Evolutionary conservation across 2,797 vertebrate species (phyloP).

Genomic region (Chloroceryle amazona): DNA sequence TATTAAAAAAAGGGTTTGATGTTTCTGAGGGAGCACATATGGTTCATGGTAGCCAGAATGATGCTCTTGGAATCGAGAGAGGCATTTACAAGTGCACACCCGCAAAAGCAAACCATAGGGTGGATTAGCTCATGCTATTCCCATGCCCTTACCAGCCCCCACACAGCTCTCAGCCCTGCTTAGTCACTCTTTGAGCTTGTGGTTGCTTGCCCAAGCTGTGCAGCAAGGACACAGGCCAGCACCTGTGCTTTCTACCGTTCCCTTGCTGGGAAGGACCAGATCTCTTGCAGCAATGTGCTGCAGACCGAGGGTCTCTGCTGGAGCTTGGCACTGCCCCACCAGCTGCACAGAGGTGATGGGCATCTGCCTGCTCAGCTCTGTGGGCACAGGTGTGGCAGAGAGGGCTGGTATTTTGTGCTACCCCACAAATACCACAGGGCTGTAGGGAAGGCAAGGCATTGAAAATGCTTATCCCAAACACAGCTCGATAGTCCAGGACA

Average conservation of each 20-base stretch:
- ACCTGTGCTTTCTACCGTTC: accelerated
- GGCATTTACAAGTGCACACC: background rate
- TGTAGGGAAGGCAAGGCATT: background rate
- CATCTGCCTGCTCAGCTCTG: background rate
- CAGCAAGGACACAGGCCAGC: background rate
- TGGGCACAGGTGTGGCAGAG: background rate
- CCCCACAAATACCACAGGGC: background rate
- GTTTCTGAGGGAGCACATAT: background rate
- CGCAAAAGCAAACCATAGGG: background rate
- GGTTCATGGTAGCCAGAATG: background rate
- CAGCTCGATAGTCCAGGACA: background rate
- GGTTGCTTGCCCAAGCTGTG: background rate
- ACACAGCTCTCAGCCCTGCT: background rate
- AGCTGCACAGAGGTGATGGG: background rate
- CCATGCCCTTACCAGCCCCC: background rate
- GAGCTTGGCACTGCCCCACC: background rate
- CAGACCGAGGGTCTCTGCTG: accelerated
- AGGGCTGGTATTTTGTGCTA: background rate
- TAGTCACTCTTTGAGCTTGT: background rate
- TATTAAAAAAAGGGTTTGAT: background rate
- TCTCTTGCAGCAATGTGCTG: accelerated
- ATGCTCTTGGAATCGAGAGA: background rate
- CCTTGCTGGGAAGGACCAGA: background rate
- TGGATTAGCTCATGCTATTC: background rate
- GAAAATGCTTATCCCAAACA: background rate